Evolutionary conservation across 2,113 vertebrate genomes (phyloP), one percentile per base, ranked within the genome.

Genomic region (Orientallactaga bullata): DNA sequence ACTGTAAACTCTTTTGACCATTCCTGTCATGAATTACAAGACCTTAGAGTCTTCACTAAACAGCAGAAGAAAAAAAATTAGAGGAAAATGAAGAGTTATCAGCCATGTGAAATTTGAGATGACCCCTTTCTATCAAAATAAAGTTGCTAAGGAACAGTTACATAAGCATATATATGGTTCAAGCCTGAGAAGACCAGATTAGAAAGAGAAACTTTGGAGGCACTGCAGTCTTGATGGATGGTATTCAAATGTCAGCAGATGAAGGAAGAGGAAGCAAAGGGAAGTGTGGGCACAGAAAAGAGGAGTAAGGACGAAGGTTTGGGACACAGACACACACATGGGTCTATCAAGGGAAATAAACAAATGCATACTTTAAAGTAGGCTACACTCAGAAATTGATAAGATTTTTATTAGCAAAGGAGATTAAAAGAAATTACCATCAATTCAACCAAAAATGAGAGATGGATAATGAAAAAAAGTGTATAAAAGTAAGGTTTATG

Each of bases 311-410:
- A 17, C 30, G 71, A 63, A 93, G 6, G 10, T 26, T 86, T 58
- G 1, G 0, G 15, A 15, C 3, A 60, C 0, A 51, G 30, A 3
- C 72, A 89, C 3, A 8, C 0, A 26, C 1, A n/a, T 24, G 20
- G 18, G 9, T 32, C 20, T 28, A 28, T 51, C 28, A 84, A 47
- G 42, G 42, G 42, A 6, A 47, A 47, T 47, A 47, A 47, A 47
- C 42, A 47, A 47, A 47, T 8, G 42, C 8, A 47, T 47, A 8
- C 42, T 47, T 47, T 47, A 47, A 47, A 47, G 8, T 47, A 47
- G 42, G 8, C 42, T 47, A 8, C 42, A 47, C 42, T 47, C 8
- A 47, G 42, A 47, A 47, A 47, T 8, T 47, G 42, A 47, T 6
- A 47, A 47, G 26, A 79, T 74, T 23, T 55, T 15, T 58, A 20